Evolutionary conservation across 2,113 vertebrate species (phyloP), one percentile per base, ranked within the genome.

Genomic region (Brevimyrus niger): DNA sequence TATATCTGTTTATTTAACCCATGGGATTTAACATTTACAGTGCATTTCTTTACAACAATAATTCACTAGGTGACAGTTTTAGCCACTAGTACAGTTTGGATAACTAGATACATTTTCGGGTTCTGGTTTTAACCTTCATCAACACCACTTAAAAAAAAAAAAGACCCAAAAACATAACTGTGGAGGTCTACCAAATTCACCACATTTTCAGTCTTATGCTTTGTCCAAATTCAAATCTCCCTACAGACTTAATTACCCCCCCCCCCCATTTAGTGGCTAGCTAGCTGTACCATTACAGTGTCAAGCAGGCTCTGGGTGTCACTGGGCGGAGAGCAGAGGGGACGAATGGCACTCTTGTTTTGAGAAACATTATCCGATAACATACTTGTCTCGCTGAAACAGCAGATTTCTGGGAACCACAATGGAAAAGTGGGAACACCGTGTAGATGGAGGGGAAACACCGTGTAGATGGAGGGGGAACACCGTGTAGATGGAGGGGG

Each of bases 41-140:
- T 96, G 95, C 94, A 96, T 95, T 95, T 95, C 93, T 95, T 96
- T 95, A 96, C 95, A 95, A 96, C 95, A 95, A 93, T 94, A 92
- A 95, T 92, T 94, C 90, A 94, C 94, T 94, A 94, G 94, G 95
- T 95, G 94, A 95, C 93, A 92, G 48, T 92, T 95, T 93, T 91
- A 94, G 94, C 93, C 95, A 94, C 94, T 95, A 94, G 94, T 95
- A 95, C 92, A 90, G 92, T 94, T 94, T 94, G 90, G 92, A 95
- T 93, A 93, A 92, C 91, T 93, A 95, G 88, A 87, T 95, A 96
- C 93, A 96, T 91, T 91, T 95, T 92, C 92, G 92, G 93, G 91
- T 92, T 94, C 91, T 87, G 90, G 89, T 92, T 91, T 46, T 89
- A 94, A 91, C 93, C 94, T 94, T 95, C 92, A 94, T 93, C 76